Conservation (phyloP, 1,140 invertebrate species). For the Drosophila simulans region DNA sequence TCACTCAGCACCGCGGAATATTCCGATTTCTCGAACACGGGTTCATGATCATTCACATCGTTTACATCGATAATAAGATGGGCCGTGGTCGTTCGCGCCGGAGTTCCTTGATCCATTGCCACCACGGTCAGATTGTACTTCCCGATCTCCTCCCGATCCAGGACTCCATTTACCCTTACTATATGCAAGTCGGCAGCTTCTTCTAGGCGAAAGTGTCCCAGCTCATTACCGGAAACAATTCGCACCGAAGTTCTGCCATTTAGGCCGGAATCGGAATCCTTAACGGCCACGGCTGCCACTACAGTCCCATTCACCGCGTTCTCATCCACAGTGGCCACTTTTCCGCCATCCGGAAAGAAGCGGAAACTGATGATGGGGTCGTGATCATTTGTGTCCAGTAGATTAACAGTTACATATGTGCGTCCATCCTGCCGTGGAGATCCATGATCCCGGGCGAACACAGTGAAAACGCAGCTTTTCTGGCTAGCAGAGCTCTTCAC, state of each 20-base stretch:
- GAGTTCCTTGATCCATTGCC: constrained; percentile 94
- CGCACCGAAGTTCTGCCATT: constrained; percentile 94
- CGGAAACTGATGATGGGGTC: constrained; percentile 96
- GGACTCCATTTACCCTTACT: constrained; percentile 94
- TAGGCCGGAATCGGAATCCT: constrained; percentile 94
- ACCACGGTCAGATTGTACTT: constrained; percentile 97
- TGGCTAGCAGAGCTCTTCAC: constrained; percentile 85
- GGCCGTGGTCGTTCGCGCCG: constrained; percentile 92
- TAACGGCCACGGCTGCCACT: constrained; percentile 96
- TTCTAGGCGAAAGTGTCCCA: constrained; percentile 94
- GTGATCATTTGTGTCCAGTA: constrained; percentile 97
- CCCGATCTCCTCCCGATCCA: constrained; percentile 96
- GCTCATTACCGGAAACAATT: constrained; percentile 95
- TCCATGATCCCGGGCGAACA: constrained; percentile 96
- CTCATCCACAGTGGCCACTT: constrained; percentile 96
- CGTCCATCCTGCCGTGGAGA: constrained; percentile 94
- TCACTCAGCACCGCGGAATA: constrained; percentile 95
- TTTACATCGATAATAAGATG: constrained; percentile 96
- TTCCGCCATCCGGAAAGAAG: constrained; percentile 91
- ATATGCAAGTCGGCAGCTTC: constrained; percentile 94
- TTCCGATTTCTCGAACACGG: constrained; percentile 96
- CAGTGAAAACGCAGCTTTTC: constrained; percentile 96
- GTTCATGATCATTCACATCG: constrained; percentile 97
- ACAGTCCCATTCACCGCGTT: constrained; percentile 95
- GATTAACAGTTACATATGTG: constrained; percentile 97